Evolutionary conservation across 1,140 invertebrate species (phyloP), one percentile per base, ranked within the genome.

Genomic region (Atta texana): DNA sequence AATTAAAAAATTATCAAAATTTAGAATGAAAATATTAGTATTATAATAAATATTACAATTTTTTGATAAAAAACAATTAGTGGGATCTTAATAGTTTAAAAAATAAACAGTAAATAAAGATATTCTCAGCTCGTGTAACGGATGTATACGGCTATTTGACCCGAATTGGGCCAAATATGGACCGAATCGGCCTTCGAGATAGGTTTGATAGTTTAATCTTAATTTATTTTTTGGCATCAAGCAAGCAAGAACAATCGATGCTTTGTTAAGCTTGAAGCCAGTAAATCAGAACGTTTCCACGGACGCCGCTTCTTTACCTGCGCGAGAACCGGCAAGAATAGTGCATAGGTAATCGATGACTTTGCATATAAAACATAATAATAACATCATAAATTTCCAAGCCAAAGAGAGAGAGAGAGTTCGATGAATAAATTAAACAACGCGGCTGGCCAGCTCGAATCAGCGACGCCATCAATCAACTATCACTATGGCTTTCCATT

Each of bases 111-210:
- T 10, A 8, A 14, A 55, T 71, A 31, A 31, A 31, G 28, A 31
- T 3, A 3, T 31, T 85, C 49, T 55, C 31, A 39, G 63, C 4
- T 34, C 53, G 21, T 87, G n/a, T 28, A 82, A 57, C 6, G 61
- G 0, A 24, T 53, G 10, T 16, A 39, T 74, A 74, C 28, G 64
- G 57, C 12, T 53, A 85, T 53, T n/a, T n/a, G n/a, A n/a, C 31
- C 2, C 75, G 81, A 89, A 84, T 84, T 71, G 77, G 28, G n/a
- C 72, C 88, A 90, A 87, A 90, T 90, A 90, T 84, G 85, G 71
- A 16, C 28, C 49, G 74, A 78, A 87, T 89, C 76, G 55, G 55
- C n/a, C 59, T 55, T 4, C 16, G 49, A 51, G 53, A 44, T 53
- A 39, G 55, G n/a, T 3, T 69, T 63, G 55, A 89, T 86, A 81